phyloP scores from a whole-genome alignment of 2,113 vertebrate genomes.

The Sigmodon hispidus region DNA sequence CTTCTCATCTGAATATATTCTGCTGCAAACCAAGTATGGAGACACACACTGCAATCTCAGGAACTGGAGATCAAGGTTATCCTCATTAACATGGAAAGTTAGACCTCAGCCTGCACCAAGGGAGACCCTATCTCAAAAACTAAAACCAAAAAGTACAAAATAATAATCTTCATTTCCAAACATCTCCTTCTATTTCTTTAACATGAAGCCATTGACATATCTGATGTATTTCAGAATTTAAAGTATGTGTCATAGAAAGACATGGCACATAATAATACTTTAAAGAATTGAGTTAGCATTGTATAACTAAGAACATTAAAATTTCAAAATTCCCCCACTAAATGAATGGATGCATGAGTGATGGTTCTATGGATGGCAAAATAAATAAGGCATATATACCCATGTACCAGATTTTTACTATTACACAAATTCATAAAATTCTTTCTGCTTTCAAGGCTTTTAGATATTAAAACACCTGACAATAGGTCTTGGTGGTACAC shows the following conservation, averaged over 20 bases:
- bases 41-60: not conserved
- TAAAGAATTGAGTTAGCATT: not conserved
- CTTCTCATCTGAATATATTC: not conserved
- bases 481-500: not conserved
- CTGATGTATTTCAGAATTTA: not conserved
- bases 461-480: not conserved
- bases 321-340: not conserved
- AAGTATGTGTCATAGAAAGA: not conserved
- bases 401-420: not conserved
- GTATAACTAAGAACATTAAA: not conserved
- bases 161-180: not conserved
- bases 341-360: not conserved
- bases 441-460: not conserved
- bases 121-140: not conserved
- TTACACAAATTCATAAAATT: not conserved
- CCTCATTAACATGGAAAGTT: not conserved
- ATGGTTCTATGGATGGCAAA: not conserved
- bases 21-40: not conserved
- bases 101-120: not conserved
- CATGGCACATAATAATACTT: not conserved
- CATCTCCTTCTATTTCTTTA: not conserved
- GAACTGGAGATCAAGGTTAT: not conserved
- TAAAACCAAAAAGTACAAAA: not conserved
- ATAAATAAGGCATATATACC: not conserved
- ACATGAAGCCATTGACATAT: not conserved